phyloP scores from a whole-genome alignment of 2,888 invertebrate species.

The Drosophila fulvimacula region DNA sequence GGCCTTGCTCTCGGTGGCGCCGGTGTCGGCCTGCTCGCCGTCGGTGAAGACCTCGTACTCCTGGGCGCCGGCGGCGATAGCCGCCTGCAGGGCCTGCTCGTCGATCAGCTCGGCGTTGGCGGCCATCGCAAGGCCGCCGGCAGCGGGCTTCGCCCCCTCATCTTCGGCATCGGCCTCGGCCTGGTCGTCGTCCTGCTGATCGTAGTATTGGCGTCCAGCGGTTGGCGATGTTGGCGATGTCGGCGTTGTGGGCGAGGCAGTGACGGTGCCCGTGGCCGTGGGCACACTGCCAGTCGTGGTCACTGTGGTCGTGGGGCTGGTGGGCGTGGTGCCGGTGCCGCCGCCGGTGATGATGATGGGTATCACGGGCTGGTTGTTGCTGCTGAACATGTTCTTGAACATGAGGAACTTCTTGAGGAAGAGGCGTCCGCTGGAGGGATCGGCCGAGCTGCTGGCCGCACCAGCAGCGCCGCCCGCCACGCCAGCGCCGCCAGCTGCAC shows the following conservation, averaged over 20 bases:
- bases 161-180: conserved; percentile 32
- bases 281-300: conserved; percentile 66
- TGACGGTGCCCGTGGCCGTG: conserved; percentile 60
- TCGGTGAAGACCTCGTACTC: conserved; percentile 76
- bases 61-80: conserved; percentile 67
- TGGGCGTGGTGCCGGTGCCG: conserved; percentile 32
- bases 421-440: conserved; percentile 78
- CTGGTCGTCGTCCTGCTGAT: conserved; percentile 33
- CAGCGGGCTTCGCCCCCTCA: conserved; percentile 24
- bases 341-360: conserved; percentile 80
- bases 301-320: conserved; percentile 37
- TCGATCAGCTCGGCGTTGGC: conserved; percentile 66
- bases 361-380: conserved; percentile 71
- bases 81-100: conserved; percentile 68
- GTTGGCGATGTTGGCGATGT: neutral
- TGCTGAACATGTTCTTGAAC: conserved; percentile 77
- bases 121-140: conserved; percentile 33
- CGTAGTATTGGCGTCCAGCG: conserved; percentile 18
- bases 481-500: conserved; percentile 1
- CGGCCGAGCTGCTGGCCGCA: conserved; percentile 28
- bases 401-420: conserved; percentile 80
- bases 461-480: conserved; percentile 9
- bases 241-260: conserved; percentile 29
- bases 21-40: conserved; percentile 55
- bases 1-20: conserved; percentile 64